These are phyloP conservation scores for Aegypius monachus DNA, from an alignment of 2,113 vertebrate genomes.

Conservation along the genomic window DNA sequence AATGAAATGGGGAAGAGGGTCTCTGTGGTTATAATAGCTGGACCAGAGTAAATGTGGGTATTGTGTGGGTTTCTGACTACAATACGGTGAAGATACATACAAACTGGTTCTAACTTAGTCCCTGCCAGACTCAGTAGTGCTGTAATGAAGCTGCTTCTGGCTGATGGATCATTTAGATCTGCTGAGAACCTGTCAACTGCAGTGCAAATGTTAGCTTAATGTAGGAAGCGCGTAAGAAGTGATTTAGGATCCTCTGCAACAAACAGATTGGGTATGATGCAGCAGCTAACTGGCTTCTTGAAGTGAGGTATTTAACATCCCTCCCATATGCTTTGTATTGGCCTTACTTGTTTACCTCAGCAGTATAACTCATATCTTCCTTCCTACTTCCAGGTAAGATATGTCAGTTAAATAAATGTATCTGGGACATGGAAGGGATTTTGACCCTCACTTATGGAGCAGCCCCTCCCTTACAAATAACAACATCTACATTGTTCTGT, in stretches of 20 bases:
- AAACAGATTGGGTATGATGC: not conserved
- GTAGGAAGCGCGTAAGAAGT: not conserved
- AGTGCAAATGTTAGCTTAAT: not conserved
- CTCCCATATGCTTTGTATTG: not conserved
- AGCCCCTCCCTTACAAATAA: not conserved
- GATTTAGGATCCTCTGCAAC: not conserved
- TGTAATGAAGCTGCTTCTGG: not conserved
- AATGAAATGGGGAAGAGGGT: not conserved
- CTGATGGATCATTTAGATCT: not conserved
- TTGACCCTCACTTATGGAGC: not conserved
- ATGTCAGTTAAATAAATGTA: not conserved
- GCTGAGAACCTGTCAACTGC: not conserved
- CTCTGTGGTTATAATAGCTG: not conserved
- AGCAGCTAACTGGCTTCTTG: not conserved
- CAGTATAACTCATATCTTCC: not conserved
- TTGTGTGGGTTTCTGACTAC: not conserved
- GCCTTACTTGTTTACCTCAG: not conserved
- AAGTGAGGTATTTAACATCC: not conserved
- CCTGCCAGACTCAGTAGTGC: not conserved
- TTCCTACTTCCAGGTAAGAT: not conserved
- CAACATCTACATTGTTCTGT: not conserved
- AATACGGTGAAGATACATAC: not conserved
- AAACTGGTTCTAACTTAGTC: not conserved
- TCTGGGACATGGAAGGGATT: not conserved
- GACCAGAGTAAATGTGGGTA: not conserved